Evolutionary conservation across 2,113 vertebrate species (phyloP).

Genomic region (Progne subis): DNA sequence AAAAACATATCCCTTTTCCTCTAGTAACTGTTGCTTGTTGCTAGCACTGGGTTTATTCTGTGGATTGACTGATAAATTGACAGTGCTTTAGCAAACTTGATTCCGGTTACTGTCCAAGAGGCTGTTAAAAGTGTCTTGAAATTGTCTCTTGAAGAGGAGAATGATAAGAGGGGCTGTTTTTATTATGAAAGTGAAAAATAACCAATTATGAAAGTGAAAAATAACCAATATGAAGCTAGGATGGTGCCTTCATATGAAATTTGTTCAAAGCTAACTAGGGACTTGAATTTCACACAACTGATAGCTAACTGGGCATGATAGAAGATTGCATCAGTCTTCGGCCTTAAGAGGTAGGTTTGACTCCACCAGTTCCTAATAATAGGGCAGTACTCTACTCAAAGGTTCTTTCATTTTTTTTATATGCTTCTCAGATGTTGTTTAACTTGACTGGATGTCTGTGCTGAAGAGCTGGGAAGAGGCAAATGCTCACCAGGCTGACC

Average conservation of each 20-base stretch:
- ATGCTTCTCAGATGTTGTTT: not conserved
- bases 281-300: not conserved
- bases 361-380: not conserved
- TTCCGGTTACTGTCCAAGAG: not conserved
- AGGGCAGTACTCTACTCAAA: not conserved
- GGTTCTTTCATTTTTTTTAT: not conserved
- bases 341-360: not conserved
- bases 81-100: not conserved
- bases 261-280: not conserved
- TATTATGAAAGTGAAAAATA: not conserved
- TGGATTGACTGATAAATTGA: not conserved
- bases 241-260: not conserved
- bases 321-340: not conserved
- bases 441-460: not conserved
- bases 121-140: not conserved
- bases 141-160: rapidly evolving
- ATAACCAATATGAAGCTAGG: not conserved
- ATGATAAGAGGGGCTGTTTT: not conserved
- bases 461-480: not conserved
- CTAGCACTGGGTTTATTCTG: not conserved
- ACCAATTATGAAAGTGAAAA: not conserved
- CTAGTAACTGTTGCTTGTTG: not conserved
- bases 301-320: not conserved
- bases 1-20: not conserved
- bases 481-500: not conserved